These are phyloP conservation scores for Oophaga pumilio DNA, from an alignment of 2,113 vertebrate genomes.

Conservation along the genomic window DNA sequence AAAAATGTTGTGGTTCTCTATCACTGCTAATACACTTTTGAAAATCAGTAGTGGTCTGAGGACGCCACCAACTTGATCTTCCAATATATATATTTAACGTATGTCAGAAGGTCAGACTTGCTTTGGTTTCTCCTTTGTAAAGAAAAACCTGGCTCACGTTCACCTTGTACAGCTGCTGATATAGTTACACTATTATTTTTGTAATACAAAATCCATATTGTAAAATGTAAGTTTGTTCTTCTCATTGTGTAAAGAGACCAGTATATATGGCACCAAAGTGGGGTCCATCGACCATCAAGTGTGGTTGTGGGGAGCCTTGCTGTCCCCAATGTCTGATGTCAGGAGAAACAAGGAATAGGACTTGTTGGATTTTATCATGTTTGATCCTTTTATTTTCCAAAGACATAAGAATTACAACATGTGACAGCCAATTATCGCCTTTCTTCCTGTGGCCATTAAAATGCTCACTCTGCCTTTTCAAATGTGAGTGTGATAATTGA, in stretches of 20 bases:
- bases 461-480: background rate
- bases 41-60: too few relatives aligned
- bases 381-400: background rate
- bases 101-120: too few relatives aligned
- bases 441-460: background rate
- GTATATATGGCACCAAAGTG: background rate
- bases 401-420: background rate
- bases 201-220: too few relatives aligned
- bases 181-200: too few relatives aligned
- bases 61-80: too few relatives aligned
- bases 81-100: too few relatives aligned
- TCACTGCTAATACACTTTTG: too few relatives aligned
- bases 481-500: background rate
- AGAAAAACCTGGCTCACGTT: too few relatives aligned
- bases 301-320: background rate
- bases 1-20: too few relatives aligned
- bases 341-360: background rate
- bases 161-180: too few relatives aligned
- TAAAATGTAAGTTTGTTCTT: background rate
- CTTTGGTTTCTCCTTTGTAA: too few relatives aligned
- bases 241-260: background rate
- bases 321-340: background rate
- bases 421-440: background rate
- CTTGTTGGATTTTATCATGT: background rate
- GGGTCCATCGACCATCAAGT: background rate